A percentile compares a stretch with the other conserved stretches of the same genome.
Conservation (phyloP, 2,113 vertebrate genomes). For the Martes martes region DNA sequence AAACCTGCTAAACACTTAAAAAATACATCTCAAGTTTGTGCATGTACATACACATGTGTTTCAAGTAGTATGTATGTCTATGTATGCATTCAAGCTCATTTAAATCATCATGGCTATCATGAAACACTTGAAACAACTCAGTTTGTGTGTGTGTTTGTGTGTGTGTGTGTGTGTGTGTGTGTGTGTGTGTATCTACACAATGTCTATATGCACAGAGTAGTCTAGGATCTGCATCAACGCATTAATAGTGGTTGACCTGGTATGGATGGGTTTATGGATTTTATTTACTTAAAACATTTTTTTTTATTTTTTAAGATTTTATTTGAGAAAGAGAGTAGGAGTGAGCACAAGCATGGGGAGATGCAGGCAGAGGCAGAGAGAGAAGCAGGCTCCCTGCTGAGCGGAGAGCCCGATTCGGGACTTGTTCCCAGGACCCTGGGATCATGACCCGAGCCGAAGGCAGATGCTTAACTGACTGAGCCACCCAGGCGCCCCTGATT, state of each 20-base stretch:
- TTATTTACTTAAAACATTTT: background rate
- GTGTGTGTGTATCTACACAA: background rate
- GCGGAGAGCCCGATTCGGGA: no score
- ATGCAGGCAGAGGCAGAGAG: no score
- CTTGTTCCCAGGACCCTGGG: no score
- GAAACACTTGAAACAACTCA: background rate
- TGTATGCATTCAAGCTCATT: background rate
- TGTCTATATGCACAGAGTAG: background rate
- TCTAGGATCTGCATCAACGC: no score
- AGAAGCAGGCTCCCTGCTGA: no score
- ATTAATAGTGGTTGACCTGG: background rate
- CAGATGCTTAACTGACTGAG: no score
- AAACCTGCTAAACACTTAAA: background rate
- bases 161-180: background rate
- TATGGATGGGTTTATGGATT: background rate
- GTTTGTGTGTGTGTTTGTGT: background rate
- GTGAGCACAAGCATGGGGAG: no score
- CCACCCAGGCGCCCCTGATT: background rate
- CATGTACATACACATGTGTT: background rate
- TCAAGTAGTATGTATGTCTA: background rate
- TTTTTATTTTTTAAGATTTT: background rate
- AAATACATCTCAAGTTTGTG: background rate
- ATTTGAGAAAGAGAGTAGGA: background rate
- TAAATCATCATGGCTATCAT: background rate
- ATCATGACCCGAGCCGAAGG: no score